Evolutionary conservation across 2,113 vertebrate genomes (phyloP).

Genomic region (Geococcyx californianus): DNA sequence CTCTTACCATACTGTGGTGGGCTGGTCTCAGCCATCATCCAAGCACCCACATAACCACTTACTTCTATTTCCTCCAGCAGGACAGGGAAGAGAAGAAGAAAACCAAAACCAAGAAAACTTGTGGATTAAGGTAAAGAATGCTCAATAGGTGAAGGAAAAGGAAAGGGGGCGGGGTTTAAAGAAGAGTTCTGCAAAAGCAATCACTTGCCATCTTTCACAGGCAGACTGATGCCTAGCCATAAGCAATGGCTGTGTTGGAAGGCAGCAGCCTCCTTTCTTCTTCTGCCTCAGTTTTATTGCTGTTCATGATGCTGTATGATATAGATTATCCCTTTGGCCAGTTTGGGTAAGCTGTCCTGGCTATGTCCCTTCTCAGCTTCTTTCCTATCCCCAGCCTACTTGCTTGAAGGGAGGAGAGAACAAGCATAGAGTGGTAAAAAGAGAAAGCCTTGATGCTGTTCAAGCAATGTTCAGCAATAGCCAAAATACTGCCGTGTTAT

Average conservation of each 20-base stretch:
- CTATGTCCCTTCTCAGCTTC: neutral
- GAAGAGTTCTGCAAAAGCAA: neutral
- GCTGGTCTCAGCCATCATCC: neutral
- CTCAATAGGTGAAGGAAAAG: neutral
- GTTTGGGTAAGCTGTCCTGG: neutral
- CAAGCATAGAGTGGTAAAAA: neutral
- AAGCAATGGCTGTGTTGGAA: neutral
- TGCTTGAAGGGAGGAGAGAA: neutral
- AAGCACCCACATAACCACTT: neutral
- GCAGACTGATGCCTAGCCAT: neutral
- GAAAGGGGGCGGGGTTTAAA: too few species aligned
- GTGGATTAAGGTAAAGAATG: neutral
- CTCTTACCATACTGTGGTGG: neutral
- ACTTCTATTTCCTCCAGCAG: neutral
- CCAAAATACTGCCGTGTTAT: neutral
- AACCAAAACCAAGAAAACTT: neutral
- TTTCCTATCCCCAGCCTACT: neutral
- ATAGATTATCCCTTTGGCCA: neutral
- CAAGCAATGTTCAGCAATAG: neutral
- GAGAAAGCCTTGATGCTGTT: neutral
- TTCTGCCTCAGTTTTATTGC: neutral
- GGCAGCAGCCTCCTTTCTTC: neutral
- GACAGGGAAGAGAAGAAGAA: neutral
- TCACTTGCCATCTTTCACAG: neutral
- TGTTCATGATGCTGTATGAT: neutral